A percentile compares a stretch with the other conserved stretches of the same genome.
These are phyloP conservation scores for Spongilla lacustris DNA, from an alignment of 37 sponge, comb jelly and placozoan species.

Conservation along the genomic window DNA sequence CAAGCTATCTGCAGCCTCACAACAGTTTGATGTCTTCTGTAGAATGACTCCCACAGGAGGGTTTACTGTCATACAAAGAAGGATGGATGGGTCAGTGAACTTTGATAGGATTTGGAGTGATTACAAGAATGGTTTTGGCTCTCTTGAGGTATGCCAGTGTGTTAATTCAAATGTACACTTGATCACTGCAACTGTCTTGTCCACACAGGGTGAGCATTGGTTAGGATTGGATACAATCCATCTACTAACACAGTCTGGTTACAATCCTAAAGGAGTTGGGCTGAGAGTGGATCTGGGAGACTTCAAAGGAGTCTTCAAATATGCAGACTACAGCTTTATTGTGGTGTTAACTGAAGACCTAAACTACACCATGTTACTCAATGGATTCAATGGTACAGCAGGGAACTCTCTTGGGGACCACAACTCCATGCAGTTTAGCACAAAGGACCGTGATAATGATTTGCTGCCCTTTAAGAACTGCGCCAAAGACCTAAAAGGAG, in stretches of 20 bases:
- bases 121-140: not conserved
- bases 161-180: not conserved
- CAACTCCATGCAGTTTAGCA: not conserved
- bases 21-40: not conserved
- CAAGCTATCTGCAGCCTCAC: not conserved
- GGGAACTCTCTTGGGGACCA: not conserved
- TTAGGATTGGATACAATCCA: not conserved
- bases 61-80: not conserved
- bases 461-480: not conserved
- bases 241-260: not conserved
- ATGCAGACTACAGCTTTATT: not conserved
- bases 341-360: not conserved
- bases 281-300: not conserved
- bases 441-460: not conserved
- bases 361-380: not conserved
- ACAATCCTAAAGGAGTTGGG: not conserved
- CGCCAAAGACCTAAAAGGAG: not conserved
- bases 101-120: not conserved
- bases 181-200: not conserved
- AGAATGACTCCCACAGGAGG: not conserved
- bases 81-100: not conserved
- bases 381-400: not conserved
- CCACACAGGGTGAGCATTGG: not conserved
- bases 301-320: not conserved
- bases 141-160: not conserved